Percentiles rank a stretch among this genome's conserved stretches.
These are phyloP conservation scores for Pogonocichla stellata DNA, from an alignment of 2,113 vertebrate species.

Conservation along the genomic window DNA sequence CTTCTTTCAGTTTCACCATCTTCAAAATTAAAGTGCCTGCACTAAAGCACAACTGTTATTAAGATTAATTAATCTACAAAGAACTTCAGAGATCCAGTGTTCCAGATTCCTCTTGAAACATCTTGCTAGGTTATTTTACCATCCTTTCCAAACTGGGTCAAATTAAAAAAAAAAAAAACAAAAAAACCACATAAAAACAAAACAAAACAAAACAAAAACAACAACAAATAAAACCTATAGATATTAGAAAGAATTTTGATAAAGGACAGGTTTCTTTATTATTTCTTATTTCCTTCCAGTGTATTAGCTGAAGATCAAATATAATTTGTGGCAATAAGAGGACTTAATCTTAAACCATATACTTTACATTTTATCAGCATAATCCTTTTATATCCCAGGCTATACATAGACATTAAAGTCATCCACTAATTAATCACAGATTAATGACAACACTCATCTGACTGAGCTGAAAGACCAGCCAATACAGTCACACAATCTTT, in stretches of 20 bases:
- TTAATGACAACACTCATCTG: not conserved
- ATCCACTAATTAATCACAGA: constrained; percentile 37
- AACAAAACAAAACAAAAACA: not conserved
- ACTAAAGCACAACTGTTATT: not conserved
- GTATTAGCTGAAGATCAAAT: not conserved
- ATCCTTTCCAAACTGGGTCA: not conserved
- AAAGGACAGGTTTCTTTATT: not conserved
- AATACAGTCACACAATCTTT: not conserved
- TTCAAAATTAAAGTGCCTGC: not conserved
- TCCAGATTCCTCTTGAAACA: not conserved
- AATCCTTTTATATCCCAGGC: constrained; percentile 22
- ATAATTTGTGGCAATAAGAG: not conserved
- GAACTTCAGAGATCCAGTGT: not conserved
- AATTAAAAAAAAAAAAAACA: rapidly evolving
- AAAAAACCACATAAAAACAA: not conserved
- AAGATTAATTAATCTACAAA: not conserved
- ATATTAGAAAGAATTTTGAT: not conserved
- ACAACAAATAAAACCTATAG: too few relatives aligned
- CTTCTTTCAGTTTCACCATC: not conserved
- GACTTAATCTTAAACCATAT: not conserved
- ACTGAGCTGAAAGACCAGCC: not conserved
- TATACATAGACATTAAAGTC: constrained; percentile 33
- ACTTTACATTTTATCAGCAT: not conserved
- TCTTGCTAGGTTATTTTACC: not conserved
- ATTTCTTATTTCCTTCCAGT: not conserved